Base-by-base conservation (phyloP, 2,888 invertebrate genomes). In the Panzeria rudis region DNA sequence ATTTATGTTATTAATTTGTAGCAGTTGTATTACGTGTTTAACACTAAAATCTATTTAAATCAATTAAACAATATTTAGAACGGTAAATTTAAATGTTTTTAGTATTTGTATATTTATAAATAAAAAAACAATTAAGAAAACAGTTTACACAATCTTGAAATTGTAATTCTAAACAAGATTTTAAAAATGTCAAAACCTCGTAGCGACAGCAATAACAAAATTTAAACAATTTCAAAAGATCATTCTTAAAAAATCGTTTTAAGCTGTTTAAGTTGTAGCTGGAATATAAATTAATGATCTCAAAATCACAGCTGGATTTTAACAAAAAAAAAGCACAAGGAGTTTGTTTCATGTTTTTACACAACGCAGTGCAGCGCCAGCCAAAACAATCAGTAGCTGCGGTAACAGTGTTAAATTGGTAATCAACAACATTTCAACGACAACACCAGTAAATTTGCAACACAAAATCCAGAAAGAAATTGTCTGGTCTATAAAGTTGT, bases 401-500 rank as follows among this genome's bases (percentile, higher is more conserved):
- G 69, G 29, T 29, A 83, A 78, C 69, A 75, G 78, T 79, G 83
- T 79, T 73, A 83, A 78, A 73, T 78, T 54, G 73, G 54, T 72
- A 68, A 79, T 73, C 78, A 83, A 79, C 83, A 83, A 73, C 71
- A 77, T 71, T 77, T 71, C 71, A 77, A 77, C 38, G 25, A 62
- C 73, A 73, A 56, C 68, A 73, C 11, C 54, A 54, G 41, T 77
- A 32, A 32, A 17, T 32, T 66, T 54, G 44, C 23, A 68, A 68
- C 5, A 41, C n/a, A 64, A 78, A 35, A 61, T 35, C 11, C 41
- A 17, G 32, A 41, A 76, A 4, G 47, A 20, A 47, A 47, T 23
- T 13, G 32, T 72, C 47, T 61, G 32, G n/a, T 52, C 35, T 61
- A 17, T 59, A 15, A 13, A 15, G 41, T 41, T 56, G 11, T 54